Conservation (phyloP, 2,113 vertebrate genomes). For the Cichladusa arquata region DNA sequence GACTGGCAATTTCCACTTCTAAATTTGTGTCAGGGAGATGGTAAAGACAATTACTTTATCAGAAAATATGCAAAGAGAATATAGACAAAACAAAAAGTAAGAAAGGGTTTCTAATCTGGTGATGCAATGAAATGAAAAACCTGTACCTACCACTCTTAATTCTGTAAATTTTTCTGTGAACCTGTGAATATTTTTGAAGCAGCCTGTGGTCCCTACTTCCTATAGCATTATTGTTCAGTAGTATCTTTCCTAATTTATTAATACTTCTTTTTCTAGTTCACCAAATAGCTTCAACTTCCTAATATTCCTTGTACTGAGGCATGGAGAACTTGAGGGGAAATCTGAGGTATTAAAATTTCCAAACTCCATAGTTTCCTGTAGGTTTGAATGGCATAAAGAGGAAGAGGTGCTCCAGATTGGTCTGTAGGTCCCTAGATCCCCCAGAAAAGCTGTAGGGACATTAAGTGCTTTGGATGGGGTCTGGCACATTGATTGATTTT, state of each 20-base stretch:
- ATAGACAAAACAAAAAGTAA: neutral
- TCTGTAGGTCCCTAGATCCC: neutral
- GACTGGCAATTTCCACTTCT: neutral
- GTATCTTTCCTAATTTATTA: neutral
- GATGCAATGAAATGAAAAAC: neutral
- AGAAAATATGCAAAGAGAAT: neutral
- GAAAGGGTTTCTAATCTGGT: neutral
- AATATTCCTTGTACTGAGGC: neutral
- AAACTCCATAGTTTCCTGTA: neutral
- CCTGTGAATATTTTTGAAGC: neutral
- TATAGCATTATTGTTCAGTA: neutral
- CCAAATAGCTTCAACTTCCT: neutral
- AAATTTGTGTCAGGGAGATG: neutral
- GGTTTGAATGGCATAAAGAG: neutral
- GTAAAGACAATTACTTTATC: neutral
- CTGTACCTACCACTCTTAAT: neutral
- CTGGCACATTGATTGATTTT: neutral
- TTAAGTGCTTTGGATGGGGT: neutral
- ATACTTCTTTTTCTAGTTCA: neutral
- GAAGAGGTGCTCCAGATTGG: neutral
- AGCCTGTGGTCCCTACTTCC: neutral
- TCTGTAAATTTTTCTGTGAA: neutral
- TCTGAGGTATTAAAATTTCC: neutral
- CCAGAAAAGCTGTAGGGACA: neutral
- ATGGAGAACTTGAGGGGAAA: neutral